These are phyloP conservation scores for Ceraclea dissimilis DNA, from an alignment of 2,888 invertebrate species.

Conservation along the genomic window DNA sequence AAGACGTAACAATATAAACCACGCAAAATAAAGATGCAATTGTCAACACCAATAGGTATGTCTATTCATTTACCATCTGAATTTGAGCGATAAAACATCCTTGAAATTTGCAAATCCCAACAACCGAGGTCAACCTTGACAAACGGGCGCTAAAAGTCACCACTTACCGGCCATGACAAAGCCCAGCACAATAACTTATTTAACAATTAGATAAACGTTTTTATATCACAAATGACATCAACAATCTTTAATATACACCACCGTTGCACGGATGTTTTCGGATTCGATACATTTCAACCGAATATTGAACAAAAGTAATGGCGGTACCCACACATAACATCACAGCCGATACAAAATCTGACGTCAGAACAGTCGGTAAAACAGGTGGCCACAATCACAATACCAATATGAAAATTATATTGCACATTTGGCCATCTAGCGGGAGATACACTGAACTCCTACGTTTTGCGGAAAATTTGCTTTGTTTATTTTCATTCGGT, in stretches of 20 bases:
- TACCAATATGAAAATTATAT: background rate
- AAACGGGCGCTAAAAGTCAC: conserved; percentile 51
- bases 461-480: background rate
- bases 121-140: conserved; percentile 51
- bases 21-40: conserved; percentile 31
- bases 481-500: background rate
- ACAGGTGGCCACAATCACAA: conserved; percentile 15
- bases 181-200: conserved; percentile 49
- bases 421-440: conserved; percentile 1
- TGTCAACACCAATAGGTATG: conserved; percentile 47
- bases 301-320: conserved; percentile 51
- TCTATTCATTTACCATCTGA: conserved; percentile 53
- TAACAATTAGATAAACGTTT: conserved; percentile 43
- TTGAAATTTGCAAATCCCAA: conserved; percentile 47
- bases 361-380: conserved; percentile 22
- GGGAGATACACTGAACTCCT: background rate
- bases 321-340: conserved; percentile 48
- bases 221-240: conserved; percentile 47
- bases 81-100: conserved; percentile 54
- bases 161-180: conserved; percentile 79
- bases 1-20: conserved; percentile 7
- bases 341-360: conserved; percentile 36
- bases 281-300: conserved; percentile 54
- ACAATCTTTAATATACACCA: conserved; percentile 50
- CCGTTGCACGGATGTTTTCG: conserved; percentile 51